Base-by-base conservation (phyloP, 1,140 invertebrate species). In the Caenorhabditis latens region DNA sequence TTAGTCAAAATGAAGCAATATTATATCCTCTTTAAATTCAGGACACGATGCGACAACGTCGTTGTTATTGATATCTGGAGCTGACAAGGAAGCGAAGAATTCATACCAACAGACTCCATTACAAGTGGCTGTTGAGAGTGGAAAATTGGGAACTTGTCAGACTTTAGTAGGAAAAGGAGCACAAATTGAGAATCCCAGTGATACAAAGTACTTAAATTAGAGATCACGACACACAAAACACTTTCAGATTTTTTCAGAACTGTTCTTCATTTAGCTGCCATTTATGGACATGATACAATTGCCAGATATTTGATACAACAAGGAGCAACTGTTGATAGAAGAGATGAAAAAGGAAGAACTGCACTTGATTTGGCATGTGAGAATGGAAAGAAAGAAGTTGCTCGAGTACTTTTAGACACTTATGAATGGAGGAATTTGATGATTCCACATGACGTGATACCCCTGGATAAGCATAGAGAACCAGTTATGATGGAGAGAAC, bases 341-440 rank as follows among this genome's bases (percentile, higher is more conserved):
- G 84, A 61, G 65, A 55, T 65, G 65, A 85, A 67, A 50, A 84
- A 9, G 84, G 84, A 50, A 46, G 21, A 65, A 84, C 84, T 21
- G 84, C 84, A 40, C 32, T 84, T 9, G 57, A 84, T 58, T 11
- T 84, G 14, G 84, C 84, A 32, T 71, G 63, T 57, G 50, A 79
- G 24, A n/a, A 21, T n/a, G 67, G 53, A 32, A 14, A 42, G 9
- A 65, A 63, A 14, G 86, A 87, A 9, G 63, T 82, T 8, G 82
- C 75, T 8, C 24, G 83, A 43, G 58, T 57, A 32, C 48, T 88
- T 24, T 32, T 88, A 21, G 67, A 85, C 13, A 50, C 55, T 48
- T 7, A 75, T 24, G 67, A 88, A 79, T 88, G 84, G 84, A 40
- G 67, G 24, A 19, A 14, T 8, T 53, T 88, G 84, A 84, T 88